Conservation (phyloP, 2,797 vertebrate species). For the Intellagama lesueurii region DNA sequence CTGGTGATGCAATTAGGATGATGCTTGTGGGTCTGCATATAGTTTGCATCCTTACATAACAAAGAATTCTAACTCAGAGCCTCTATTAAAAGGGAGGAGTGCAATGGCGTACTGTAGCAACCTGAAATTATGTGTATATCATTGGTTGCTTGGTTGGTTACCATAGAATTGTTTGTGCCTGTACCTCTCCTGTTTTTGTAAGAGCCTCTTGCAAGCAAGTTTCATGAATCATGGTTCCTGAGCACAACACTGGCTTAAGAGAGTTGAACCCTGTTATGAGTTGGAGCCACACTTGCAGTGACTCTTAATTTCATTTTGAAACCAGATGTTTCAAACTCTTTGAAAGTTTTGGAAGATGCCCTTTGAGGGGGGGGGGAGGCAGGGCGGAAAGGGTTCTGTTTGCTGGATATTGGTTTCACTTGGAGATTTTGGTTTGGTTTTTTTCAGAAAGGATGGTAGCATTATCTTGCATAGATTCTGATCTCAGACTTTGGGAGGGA, state of each 20-base stretch:
- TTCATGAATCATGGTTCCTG: constrained; percentile 35
- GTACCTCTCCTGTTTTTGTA: not conserved
- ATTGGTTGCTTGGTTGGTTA: constrained; percentile 26
- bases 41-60: constrained; percentile 57
- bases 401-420: too few species aligned
- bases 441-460: too few species aligned
- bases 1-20: constrained; percentile 48
- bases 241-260: constrained; percentile 5
- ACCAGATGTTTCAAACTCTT: too few species aligned
- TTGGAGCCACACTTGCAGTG: not conserved
- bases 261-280: not conserved
- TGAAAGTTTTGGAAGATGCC: too few species aligned
- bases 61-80: constrained; percentile 59
- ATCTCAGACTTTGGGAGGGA: too few species aligned
- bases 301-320: too few species aligned
- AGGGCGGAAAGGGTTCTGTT: too few species aligned
- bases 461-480: too few species aligned
- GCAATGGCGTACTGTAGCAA: constrained; percentile 63
- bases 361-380: too few species aligned
- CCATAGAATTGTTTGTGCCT: constrained; percentile 26
- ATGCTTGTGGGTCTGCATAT: constrained; percentile 63
- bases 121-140: constrained; percentile 61
- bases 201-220: constrained; percentile 20
- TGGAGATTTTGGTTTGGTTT: too few species aligned
- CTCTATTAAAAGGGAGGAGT: constrained; percentile 63